A percentile compares a stretch with the other conserved stretches of the same genome.
These are phyloP conservation scores for Halichoerus grypus DNA, from an alignment of 2,113 vertebrate species.

Conservation along the genomic window DNA sequence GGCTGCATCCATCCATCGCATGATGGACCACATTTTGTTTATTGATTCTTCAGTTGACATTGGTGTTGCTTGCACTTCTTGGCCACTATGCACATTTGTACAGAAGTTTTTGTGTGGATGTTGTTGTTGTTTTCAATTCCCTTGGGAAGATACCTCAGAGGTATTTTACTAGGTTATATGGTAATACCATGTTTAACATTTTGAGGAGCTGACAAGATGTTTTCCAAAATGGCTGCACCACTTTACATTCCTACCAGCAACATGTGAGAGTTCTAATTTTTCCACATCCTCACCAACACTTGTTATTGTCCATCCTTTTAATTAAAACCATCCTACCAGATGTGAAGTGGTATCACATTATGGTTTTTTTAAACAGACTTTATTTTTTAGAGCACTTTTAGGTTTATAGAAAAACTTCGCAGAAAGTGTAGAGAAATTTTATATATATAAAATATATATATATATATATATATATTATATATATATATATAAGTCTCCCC, in stretches of 20 bases:
- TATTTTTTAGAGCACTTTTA: neutral
- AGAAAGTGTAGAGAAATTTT: neutral
- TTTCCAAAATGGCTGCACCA: neutral
- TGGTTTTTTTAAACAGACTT: neutral
- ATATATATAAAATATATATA: neutral
- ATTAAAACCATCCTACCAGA: neutral
- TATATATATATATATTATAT: neutral
- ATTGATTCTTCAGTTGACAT: fast-evolving
- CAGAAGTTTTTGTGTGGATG: neutral
- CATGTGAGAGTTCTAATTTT: no score
- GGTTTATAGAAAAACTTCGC: neutral
- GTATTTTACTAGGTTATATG: neutral
- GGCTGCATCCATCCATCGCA: no score
- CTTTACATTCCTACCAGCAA: neutral
- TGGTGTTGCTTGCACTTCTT: neutral
- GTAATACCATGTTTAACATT: neutral
- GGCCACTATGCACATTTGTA: no score
- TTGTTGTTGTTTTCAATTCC: neutral
- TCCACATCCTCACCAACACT: neutral
- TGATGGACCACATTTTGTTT: neutral
- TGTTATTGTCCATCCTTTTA: neutral
- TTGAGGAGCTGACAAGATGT: neutral
- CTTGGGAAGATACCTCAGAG: neutral
- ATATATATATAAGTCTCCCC: neutral
- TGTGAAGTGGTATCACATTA: neutral